Evolutionary conservation across 2,113 vertebrate genomes (phyloP).

Genomic region (Burhinus oedicnemus): DNA sequence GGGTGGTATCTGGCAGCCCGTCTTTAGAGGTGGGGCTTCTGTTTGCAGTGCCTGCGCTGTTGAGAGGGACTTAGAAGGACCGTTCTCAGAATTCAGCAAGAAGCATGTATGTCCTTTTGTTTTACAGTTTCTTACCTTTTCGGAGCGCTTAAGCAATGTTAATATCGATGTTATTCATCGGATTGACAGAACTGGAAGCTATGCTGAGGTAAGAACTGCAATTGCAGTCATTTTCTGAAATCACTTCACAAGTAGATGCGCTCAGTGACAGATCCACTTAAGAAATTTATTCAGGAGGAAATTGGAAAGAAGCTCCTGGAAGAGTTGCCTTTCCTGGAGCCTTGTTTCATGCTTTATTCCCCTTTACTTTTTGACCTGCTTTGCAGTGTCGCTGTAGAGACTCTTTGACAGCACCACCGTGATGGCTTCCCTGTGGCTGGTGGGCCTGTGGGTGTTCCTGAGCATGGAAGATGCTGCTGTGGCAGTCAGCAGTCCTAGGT

Average conservation of each 20-base stretch:
- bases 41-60: neutral
- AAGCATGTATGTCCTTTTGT: neutral
- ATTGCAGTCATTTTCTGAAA: neutral
- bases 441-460: neutral
- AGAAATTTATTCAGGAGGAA: neutral
- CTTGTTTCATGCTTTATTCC: neutral
- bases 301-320: neutral
- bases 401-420: neutral
- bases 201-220: constrained; percentile 84
- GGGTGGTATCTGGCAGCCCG: fast-evolving
- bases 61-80: neutral
- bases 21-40: neutral
- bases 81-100: neutral
- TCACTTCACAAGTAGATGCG: fast-evolving
- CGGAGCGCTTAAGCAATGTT: constrained; percentile 91
- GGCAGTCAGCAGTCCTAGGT: neutral
- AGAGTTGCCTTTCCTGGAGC: neutral
- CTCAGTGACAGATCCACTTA: neutral
- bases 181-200: constrained; percentile 90
- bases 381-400: neutral
- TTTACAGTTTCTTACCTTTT: constrained; percentile 94
- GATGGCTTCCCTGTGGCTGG: neutral
- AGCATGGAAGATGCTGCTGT: neutral
- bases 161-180: constrained; percentile 97
- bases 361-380: neutral